phyloP scores from a whole-genome alignment of 2,888 invertebrate species.

The Pseudoips prasinana region DNA sequence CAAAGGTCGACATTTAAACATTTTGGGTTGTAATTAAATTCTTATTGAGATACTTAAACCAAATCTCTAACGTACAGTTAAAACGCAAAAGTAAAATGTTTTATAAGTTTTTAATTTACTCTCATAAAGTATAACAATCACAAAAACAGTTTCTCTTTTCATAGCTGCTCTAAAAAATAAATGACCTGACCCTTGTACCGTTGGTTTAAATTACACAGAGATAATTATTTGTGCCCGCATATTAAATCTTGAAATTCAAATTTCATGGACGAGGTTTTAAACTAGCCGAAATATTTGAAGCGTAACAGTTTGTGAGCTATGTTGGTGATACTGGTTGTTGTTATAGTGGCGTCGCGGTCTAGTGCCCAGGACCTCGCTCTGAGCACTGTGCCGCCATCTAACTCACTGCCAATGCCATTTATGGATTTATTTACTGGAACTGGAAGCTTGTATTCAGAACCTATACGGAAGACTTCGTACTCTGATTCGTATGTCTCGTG shows the following conservation, averaged over 20 bases:
- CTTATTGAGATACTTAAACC: too few relatives aligned
- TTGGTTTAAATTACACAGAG: conserved; percentile 49
- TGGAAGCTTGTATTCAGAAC: conserved; percentile 60
- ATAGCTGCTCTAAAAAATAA: conserved; percentile 44
- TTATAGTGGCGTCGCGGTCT: conserved; percentile 48
- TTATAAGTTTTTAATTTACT: too few relatives aligned
- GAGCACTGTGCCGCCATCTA: conserved; percentile 52
- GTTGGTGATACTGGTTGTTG: conserved; percentile 57
- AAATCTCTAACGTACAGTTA: too few relatives aligned
- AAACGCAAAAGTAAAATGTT: too few relatives aligned
- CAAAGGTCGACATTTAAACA: too few relatives aligned
- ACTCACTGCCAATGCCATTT: conserved; percentile 53
- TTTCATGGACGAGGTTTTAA: conserved; percentile 75
- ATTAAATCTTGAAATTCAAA: conserved; percentile 63
- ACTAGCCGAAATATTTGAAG: conserved; percentile 51
- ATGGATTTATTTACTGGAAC: conserved; percentile 66
- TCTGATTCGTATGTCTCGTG: conserved; percentile 59
- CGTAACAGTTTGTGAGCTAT: conserved; percentile 72
- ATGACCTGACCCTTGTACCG: conserved; percentile 54
- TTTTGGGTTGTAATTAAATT: too few relatives aligned
- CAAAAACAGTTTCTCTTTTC: conserved; percentile 14
- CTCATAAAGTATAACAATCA: not conserved
- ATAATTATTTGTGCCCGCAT: conserved; percentile 59
- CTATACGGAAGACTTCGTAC: conserved; percentile 58
- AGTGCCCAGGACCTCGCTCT: conserved; percentile 60